These are phyloP conservation scores for Spea multiplicata DNA, from an alignment of 2,113 vertebrate genomes.

Conservation along the genomic window DNA sequence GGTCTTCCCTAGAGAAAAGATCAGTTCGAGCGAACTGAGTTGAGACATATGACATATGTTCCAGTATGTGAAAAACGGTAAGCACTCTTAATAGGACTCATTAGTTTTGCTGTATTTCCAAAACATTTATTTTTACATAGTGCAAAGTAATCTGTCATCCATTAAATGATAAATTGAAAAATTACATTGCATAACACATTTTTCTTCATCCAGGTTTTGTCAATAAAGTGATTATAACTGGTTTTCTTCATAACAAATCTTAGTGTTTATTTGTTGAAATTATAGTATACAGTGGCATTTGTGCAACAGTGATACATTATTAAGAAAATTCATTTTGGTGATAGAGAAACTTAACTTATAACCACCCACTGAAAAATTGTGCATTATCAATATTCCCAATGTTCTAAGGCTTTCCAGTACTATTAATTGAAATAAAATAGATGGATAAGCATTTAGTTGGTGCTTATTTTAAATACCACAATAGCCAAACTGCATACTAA, in stretches of 20 bases:
- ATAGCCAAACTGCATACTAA: too few relatives aligned
- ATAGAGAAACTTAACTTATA: too few relatives aligned
- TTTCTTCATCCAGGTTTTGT: neutral
- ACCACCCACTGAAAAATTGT: too few relatives aligned
- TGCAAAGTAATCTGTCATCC: neutral
- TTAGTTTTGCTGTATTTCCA: neutral
- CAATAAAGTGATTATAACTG: neutral
- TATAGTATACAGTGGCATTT: too few relatives aligned
- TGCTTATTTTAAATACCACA: too few relatives aligned
- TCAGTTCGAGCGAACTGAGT: too few relatives aligned
- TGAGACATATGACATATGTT: neutral
- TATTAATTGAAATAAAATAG: too few relatives aligned
- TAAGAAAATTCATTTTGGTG: neutral
- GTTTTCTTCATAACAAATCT: constrained; percentile 4
- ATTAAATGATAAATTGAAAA: neutral
- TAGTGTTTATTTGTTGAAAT: neutral
- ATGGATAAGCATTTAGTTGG: too few relatives aligned
- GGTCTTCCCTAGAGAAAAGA: too few relatives aligned
- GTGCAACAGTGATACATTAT: neutral
- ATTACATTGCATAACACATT: neutral
- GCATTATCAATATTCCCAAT: too few relatives aligned
- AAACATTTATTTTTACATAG: neutral
- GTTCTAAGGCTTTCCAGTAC: too few relatives aligned
- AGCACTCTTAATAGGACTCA: neutral
- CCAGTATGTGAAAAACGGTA: neutral